Evolutionary conservation across 2,113 vertebrate species (phyloP), one percentile per base, ranked within the genome.

Genomic region (Galbula dea): DNA sequence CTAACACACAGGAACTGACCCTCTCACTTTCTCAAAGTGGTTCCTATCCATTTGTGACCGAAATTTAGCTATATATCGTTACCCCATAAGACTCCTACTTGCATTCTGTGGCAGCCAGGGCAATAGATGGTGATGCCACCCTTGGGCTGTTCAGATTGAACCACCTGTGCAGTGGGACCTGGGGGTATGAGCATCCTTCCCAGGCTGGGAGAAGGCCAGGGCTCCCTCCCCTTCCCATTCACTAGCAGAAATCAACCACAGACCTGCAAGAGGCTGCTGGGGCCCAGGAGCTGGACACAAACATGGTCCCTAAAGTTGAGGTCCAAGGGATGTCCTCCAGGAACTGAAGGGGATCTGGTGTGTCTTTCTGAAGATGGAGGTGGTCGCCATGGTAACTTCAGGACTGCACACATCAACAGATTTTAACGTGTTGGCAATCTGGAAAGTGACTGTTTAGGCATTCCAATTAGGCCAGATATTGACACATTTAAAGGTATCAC

Each of bases 361-460:
- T 67, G 81, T 96, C 94, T 97, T 96, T 93, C 91, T 96, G 94
- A 95, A 69, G 74, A 97, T 97, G 95, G 74, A 97, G 95, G 74
- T 30, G 7, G 97, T 98, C 69, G 75, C 95, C 94, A 98, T 97
- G 95, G 97, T 83, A 98, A 98, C 97, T 74, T 87, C n/a, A 3
- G 94, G 88, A 93, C 66, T 95, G 94, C 90, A 94, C 97, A 97
- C 95, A 96, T 97, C 97, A 97, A 97, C 96, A 96, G 97, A 97
- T 97, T 97, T 98, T 96, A 96, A 92, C 90, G 97, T 88, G 96
- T 96, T 97, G 97, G 97, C 97, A 97, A 96, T 97, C 98, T 94
- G 94, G 96, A 96, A 97, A 97, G 96, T 97, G 97, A 97, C 97
- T 98, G 95, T 97, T 98, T 94, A 97, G 95, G 97, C 97, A 97